These are phyloP conservation scores for Heterotilapia buettikoferi DNA, from an alignment of 2,113 vertebrate genomes.

Conservation along the genomic window DNA sequence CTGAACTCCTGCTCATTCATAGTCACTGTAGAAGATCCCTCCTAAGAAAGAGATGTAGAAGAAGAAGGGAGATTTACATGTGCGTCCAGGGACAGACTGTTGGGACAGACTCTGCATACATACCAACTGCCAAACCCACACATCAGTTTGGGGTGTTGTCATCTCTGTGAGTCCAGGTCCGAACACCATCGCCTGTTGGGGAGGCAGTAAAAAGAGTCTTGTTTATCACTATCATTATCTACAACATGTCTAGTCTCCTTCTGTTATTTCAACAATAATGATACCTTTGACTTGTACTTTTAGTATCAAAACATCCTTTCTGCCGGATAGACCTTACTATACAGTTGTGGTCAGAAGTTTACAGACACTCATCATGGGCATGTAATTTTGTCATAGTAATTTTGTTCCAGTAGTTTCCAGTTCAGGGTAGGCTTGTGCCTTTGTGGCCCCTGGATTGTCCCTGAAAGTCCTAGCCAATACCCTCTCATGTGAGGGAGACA, in stretches of 20 bases:
- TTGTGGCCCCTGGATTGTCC: not conserved
- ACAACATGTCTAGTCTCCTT: not conserved
- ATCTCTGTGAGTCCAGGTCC: conserved; percentile 76
- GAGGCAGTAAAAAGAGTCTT: not conserved
- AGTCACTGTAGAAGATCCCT: conserved; percentile 76
- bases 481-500: not conserved
- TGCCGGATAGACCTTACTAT: not conserved
- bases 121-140: conserved; percentile 96
- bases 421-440: not conserved
- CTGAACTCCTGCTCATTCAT: conserved; percentile 58
- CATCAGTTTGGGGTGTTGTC: conserved; percentile 66
- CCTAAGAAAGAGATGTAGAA: conserved; percentile 64
- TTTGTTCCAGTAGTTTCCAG: not conserved
- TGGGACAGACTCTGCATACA: not conserved
- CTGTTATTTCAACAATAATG: not conserved
- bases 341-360: not conserved
- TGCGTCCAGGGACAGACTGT: not conserved
- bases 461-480: not conserved
- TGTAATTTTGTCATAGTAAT: not conserved
- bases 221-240: not conserved
- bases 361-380: not conserved
- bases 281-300: not conserved
- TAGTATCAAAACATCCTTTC: not conserved
- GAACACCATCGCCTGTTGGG: conserved; percentile 71
- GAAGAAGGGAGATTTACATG: not conserved